Percentiles rank a stretch among this genome's conserved stretches.
Evolutionary conservation across 30 jellyfish, hydroid and myxozoan species (phyloP).

Genomic region (Aurelia sp.): DNA sequence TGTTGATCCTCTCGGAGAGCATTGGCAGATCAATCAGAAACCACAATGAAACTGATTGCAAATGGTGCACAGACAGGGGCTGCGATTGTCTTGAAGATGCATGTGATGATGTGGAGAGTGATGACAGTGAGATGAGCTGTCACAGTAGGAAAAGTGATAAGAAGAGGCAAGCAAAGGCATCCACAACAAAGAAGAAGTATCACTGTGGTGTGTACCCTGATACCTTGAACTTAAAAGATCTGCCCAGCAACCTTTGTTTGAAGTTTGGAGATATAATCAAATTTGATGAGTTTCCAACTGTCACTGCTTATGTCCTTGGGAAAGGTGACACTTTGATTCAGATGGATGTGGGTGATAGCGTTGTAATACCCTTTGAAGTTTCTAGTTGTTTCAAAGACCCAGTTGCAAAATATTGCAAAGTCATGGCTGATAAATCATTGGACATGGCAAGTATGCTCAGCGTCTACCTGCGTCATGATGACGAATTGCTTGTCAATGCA

Average conservation of each 20-base stretch:
- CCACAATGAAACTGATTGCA: conserved; percentile 38
- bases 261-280: conserved; percentile 44
- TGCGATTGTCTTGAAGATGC: conserved; percentile 24
- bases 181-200: neutral
- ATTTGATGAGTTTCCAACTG: conserved; percentile 52
- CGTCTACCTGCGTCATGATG: conserved; percentile 43
- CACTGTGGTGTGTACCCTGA: conserved; percentile 56
- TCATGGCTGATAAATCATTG: conserved; percentile 7
- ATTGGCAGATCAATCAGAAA: conserved; percentile 30
- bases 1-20: conserved; percentile 2
- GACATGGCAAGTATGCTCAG: conserved; percentile 21
- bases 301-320: conserved; percentile 40
- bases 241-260: conserved; percentile 12
- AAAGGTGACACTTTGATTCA: conserved; percentile 7
- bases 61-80: conserved; percentile 56
- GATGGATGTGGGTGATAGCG: conserved; percentile 21
- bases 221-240: conserved; percentile 1
- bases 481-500: neutral
- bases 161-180: conserved; percentile 2
- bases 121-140: conserved; percentile 55
- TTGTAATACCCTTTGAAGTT: conserved; percentile 39
- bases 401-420: conserved; percentile 10
- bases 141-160: conserved; percentile 33
- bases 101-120: conserved; percentile 27
- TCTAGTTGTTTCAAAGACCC: conserved; percentile 27